These are phyloP conservation scores for Anisognathus igniventris DNA, from an alignment of 2,797 vertebrate genomes.

Conservation along the genomic window DNA sequence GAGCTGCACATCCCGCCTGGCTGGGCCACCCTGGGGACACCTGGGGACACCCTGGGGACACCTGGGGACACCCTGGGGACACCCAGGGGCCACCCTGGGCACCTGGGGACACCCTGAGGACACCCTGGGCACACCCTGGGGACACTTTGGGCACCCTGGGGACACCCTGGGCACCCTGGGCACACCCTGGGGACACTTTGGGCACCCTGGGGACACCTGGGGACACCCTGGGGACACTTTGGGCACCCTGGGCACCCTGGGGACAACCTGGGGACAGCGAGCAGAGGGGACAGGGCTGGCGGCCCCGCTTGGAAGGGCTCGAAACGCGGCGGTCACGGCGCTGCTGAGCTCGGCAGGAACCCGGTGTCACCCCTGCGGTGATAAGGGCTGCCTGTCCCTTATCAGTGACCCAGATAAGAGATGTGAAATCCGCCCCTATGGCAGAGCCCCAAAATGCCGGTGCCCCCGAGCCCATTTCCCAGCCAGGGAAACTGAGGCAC, in stretches of 20 bases:
- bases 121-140: no score
- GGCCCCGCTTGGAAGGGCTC: fast-evolving
- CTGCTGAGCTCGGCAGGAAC: not conserved
- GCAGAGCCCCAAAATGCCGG: conserved; percentile 26
- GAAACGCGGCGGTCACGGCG: not conserved
- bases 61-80: no score
- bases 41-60: no score
- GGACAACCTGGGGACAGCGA: not conserved
- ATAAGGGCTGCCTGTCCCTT: not conserved
- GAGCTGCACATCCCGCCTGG: not conserved
- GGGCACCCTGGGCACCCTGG: no score
- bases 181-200: no score
- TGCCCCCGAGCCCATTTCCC: not conserved
- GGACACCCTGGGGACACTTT: no score
- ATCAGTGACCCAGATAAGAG: not conserved
- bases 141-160: not conserved
- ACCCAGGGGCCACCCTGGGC: no score
- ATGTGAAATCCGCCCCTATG: not conserved
- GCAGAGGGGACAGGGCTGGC: not conserved
- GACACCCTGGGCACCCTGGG: not conserved
- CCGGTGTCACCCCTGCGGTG: not conserved
- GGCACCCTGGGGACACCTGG: no score
- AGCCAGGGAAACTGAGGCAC: not conserved
- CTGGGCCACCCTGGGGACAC: no score
- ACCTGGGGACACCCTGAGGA: no score